Base-by-base conservation (phyloP, 2,113 vertebrate genomes). In the Emberiza fucata region DNA sequence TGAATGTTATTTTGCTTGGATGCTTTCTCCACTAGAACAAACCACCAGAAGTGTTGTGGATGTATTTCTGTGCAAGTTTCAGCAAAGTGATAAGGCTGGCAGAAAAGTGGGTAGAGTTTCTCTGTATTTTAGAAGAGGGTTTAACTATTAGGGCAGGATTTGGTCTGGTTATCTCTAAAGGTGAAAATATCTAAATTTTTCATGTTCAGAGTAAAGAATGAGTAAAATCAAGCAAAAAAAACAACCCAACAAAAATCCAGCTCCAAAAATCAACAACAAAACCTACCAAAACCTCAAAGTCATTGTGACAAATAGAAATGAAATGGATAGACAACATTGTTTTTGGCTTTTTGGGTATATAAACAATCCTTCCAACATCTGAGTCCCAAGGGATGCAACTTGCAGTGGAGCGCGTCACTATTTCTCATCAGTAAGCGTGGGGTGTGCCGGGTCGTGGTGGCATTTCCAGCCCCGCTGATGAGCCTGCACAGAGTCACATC, bases 291-390 rank as follows among this genome's bases (percentile, higher is more conserved):
- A 9, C 23, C 9, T 40, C 28, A 7, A 91, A 73, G 28, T 63
- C 37, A 40, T 44, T 66, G 54, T 53, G 28, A 63, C 70, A 47
- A 76, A 50, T 18, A 51, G 27, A 42, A 80, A 53, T 40, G 20
- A 44, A 44, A 40, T 0, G 0, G 42, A 4, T 19, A 42, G 23
- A 39, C 56, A 54, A 18, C 1, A 0, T 45, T 84, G 39, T 0
- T 66, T 81, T 33, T 75, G 14, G 37, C 42, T 73, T 92, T 82
- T 88, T 88, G 28, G 39, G 6, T 50, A 2, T 31, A 23, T 39
- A 51, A 85, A 40, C 54, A 77, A 7, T 33, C 47, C 50, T 53
- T 84, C 50, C 69, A 68, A 45, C 45, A 39, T 60, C 7, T 9
- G 51, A 66, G 61, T 71, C 77, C 65, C 0, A 13, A 54, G 80